phyloP scores from a whole-genome alignment of 2,113 vertebrate species.

The Dipodomys spectabilis region DNA sequence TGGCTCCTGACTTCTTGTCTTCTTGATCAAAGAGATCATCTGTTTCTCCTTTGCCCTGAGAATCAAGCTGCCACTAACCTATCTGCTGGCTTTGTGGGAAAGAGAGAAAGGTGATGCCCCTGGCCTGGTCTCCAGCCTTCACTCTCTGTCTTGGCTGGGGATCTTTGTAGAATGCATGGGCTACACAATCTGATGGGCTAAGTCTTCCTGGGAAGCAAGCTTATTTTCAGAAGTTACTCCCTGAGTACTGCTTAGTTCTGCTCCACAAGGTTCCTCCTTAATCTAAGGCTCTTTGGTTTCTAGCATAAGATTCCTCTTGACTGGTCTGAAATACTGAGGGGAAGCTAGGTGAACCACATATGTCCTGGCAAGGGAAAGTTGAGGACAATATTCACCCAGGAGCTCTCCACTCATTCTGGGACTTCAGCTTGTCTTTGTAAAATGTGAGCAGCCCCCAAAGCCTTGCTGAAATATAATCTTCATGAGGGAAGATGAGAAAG shows the following conservation, averaged over 20 bases:
- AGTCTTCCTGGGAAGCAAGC: conserved; percentile 14
- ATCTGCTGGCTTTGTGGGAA: background rate
- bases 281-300: conserved; percentile 33
- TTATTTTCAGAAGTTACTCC: background rate
- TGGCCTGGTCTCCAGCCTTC: conserved; percentile 19
- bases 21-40: conserved; percentile 60
- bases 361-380: background rate
- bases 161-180: background rate
- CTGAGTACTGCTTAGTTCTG: background rate
- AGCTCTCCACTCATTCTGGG: background rate
- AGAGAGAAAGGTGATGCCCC: background rate
- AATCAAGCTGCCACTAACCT: background rate
- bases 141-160: background rate
- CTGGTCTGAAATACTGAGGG: background rate
- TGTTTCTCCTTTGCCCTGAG: conserved; percentile 24
- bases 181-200: background rate
- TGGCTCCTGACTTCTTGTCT: conserved; percentile 6
- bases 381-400: too few species aligned
- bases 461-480: conserved; percentile 46
- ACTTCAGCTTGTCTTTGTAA: conserved; percentile 26
- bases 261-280: background rate
- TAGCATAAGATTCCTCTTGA: background rate
- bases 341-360: conserved; percentile 1
- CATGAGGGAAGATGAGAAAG: conserved; percentile 16
- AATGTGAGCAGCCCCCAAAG: background rate